Evolutionary conservation across 2,113 vertebrate species (phyloP), one percentile per base, ranked within the genome.

Genomic region (Leptosomus discolor): DNA sequence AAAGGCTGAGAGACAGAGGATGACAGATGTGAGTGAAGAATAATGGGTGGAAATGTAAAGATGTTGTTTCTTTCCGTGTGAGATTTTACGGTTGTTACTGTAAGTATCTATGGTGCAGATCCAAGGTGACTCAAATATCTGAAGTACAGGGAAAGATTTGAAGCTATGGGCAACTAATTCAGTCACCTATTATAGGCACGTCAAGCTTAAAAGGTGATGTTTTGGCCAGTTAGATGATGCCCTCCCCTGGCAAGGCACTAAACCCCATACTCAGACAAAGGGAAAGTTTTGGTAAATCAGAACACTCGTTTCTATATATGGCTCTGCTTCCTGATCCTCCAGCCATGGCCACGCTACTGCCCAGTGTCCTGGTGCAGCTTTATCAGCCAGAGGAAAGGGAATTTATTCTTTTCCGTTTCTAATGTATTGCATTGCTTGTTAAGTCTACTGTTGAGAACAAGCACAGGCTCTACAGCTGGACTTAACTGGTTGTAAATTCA

Each of bases 271-370:
- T 61, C 9, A 48, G 41, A 18, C 7, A 63, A 93, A 65, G 5
- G 5, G 32, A 86, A n/a, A 6, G 30, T 36, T 71, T 61, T 65
- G 19, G 24, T 57, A 78, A 87, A 81, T 8, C 2, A 76, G 11
- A 79, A 60, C 4, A 21, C 54, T 15, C 0, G 15, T 87, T 64
- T 78, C 63, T 50, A 26, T 45, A 6, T 17, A n/a, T 32, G 6
- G 7, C 7, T 84, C 11, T 77, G 12, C 27, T 81, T 91, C 5
- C 3, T 57, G 41, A 15, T 51, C 34, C 32, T 83, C 57, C 45
- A 89, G 58, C 7, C 13, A 21, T 30, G 8, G 7, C 20, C 6
- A 6, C 0, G 0, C 9, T 51, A 48, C 24, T 77, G 4, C 12
- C 18, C 30, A 24, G 26, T 30, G 22, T 32, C 22, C 32, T 30